A percentile compares a stretch with the other conserved stretches of the same genome.
phyloP scores from a whole-genome alignment of 2,888 invertebrate genomes.

The Baronia brevicornis region DNA sequence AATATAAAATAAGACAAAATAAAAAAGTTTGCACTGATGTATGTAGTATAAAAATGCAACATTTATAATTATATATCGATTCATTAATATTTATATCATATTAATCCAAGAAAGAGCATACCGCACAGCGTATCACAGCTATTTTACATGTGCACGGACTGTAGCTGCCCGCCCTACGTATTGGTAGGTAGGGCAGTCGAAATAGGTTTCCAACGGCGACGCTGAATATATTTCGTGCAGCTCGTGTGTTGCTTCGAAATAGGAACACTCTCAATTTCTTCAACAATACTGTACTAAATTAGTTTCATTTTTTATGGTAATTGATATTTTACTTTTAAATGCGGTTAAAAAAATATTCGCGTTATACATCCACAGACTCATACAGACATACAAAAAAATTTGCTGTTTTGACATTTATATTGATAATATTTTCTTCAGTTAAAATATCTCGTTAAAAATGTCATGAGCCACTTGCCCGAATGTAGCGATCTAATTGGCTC shows the following conservation, averaged over 20 bases:
- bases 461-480: too few relatives aligned
- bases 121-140: constrained; percentile 37
- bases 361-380: too few relatives aligned
- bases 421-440: too few relatives aligned
- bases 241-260: constrained; percentile 52
- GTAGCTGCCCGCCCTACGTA: constrained; percentile 64
- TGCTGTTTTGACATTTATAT: too few relatives aligned
- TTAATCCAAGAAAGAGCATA: constrained; percentile 48
- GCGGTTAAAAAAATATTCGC: too few relatives aligned
- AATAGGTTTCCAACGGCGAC: constrained; percentile 65
- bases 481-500: too few relatives aligned
- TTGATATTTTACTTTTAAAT: constrained; percentile 4
- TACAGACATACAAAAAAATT: too few relatives aligned
- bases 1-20: too few relatives aligned
- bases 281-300: constrained; percentile 39
- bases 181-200: constrained; percentile 60
- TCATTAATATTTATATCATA: constrained; percentile 10
- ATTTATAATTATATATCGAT: too few relatives aligned
- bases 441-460: too few relatives aligned
- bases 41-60: too few relatives aligned
- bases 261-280: constrained; percentile 46
- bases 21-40: too few relatives aligned
- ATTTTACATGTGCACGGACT: constrained; percentile 74
- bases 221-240: constrained; percentile 62
- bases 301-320: constrained; percentile 20